Evolutionary conservation across 2,113 vertebrate genomes (phyloP), one percentile per base, ranked within the genome.

Genomic region (Atrichornis clamosus): DNA sequence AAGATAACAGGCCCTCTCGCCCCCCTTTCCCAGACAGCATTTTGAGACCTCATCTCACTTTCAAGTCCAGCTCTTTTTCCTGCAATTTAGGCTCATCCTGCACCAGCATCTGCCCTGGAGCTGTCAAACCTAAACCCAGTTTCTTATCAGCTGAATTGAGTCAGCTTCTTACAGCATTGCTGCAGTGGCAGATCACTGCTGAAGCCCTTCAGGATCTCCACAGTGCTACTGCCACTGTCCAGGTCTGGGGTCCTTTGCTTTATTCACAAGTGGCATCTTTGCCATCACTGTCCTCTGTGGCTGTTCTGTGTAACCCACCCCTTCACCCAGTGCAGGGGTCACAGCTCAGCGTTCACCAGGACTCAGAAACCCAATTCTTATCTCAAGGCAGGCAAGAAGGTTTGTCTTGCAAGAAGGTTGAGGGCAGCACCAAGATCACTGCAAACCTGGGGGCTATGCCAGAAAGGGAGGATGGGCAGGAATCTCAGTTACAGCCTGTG

Each of bases 81-180:
- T 92, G 77, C 89, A 92, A 59, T 76, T 85, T 56, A 65, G 50
- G n/a, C 30, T 78, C 73, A 79, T 41, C 56, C 90, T 94, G 93
- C 90, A 92, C 39, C 88, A 88, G 79, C 68, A 84, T 46, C 68
- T 93, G 76, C 92, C 92, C 88, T 68, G 80, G 59, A 83, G 93
- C 95, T 90, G 89, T 85, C 82, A 90, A 72, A 47, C 12, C 56
- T 68, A 74, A 92, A 68, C 75, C 68, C 32, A 80, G 22, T 88
- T 92, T 79, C 75, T 55, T 13, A 63, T 30, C 62, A 79, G 74
- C 63, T 68, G 77, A 70, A 67, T 27, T 77, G 39, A 95, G 69
- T 70, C 72, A 74, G 93, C 68, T 96, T 69, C 63, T 67, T 79
- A 30, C 74, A 85, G 93, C 84, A 32, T 4, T 86, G 88, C 93